These are phyloP conservation scores for Nomada goodeniana DNA, from an alignment of 2,888 invertebrate species.

Conservation along the genomic window DNA sequence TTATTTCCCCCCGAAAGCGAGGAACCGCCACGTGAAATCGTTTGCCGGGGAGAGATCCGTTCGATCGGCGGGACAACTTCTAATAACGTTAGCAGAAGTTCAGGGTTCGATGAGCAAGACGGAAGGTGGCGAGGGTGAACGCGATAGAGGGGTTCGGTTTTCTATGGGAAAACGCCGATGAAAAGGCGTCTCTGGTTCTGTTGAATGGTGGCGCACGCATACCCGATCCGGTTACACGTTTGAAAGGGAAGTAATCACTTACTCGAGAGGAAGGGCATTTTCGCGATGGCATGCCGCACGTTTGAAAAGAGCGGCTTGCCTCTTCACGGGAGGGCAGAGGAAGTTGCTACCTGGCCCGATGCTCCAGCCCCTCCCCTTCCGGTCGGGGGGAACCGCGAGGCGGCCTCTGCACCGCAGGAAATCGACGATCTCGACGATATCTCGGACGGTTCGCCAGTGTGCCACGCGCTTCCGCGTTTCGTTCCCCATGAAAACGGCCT, in stretches of 20 bases:
- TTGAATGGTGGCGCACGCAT: slow-evolving; percentile 54
- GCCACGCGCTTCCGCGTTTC: slow-evolving; percentile 24
- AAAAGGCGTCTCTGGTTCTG: slow-evolving; percentile 39
- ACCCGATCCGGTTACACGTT: slow-evolving; percentile 57
- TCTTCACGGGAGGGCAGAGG: slow-evolving; percentile 23
- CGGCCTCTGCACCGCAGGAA: slow-evolving; percentile 29
- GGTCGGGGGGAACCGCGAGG: slow-evolving; percentile 22
- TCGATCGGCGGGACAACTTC: slow-evolving; percentile 45
- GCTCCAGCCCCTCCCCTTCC: slow-evolving; percentile 19
- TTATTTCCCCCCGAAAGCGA: slow-evolving; percentile 41
- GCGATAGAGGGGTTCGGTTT: slow-evolving; percentile 22
- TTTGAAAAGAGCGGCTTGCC: slow-evolving; percentile 37
- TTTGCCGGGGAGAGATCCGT: slow-evolving; percentile 19
- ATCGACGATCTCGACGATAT: slow-evolving; percentile 54
- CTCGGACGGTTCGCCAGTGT: not conserved
- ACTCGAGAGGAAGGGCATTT: slow-evolving; percentile 56
- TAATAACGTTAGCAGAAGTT: slow-evolving; percentile 57
- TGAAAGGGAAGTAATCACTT: slow-evolving; percentile 68
- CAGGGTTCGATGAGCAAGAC: not conserved
- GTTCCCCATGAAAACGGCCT: slow-evolving; percentile 9
- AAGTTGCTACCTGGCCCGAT: slow-evolving; percentile 46
- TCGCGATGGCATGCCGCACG: slow-evolving; percentile 47
- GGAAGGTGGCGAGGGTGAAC: not conserved
- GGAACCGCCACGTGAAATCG: not conserved
- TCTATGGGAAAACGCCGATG: slow-evolving; percentile 44